Evolutionary conservation across 1,140 invertebrate species (phyloP).

Genomic region (Sitodiplosis mosellana): DNA sequence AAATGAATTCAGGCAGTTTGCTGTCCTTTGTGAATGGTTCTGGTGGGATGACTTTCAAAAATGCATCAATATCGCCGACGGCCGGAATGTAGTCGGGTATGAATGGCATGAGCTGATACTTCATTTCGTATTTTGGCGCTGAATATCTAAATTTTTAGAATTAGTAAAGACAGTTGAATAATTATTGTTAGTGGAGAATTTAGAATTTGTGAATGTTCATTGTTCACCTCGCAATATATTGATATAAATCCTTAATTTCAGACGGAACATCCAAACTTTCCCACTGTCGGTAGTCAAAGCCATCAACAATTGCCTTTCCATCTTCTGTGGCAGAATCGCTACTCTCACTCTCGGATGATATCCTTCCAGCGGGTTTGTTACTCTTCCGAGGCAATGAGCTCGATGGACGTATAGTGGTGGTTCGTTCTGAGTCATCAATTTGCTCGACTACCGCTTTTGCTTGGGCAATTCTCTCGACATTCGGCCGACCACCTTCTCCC

Average conservation of each 20-base stretch:
- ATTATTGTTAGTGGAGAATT: too few species aligned
- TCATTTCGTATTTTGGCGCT: slow-evolving; percentile 77
- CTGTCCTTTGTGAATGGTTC: slow-evolving; percentile 44
- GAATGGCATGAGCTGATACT: slow-evolving; percentile 82
- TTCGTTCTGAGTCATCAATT: too few species aligned
- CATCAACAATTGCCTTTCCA: slow-evolving; percentile 13
- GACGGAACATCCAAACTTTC: slow-evolving; percentile 61
- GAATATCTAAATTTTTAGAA: slow-evolving; percentile 46
- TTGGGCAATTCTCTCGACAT: too few species aligned
- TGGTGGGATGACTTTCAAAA: slow-evolving; percentile 79
- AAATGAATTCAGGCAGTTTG: slow-evolving; percentile 14
- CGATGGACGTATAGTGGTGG: not conserved
- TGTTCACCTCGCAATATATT: slow-evolving; percentile 72
- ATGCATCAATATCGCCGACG: slow-evolving; percentile 95
- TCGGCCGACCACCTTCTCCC: too few species aligned
- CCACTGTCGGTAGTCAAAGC: slow-evolving; percentile 58
- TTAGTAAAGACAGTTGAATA: not conserved
- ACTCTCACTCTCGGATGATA: slow-evolving; percentile 1
- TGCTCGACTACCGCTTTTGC: too few species aligned
- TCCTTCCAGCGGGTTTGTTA: not conserved
- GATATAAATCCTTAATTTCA: slow-evolving; percentile 83
- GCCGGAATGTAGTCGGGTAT: slow-evolving; percentile 94
- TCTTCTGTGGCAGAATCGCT: slow-evolving; percentile 4
- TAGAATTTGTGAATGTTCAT: not conserved
- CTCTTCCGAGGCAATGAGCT: not conserved